A percentile compares a stretch with the other conserved stretches of the same genome.
Evolutionary conservation across 1,140 invertebrate species (phyloP).

Genomic region (Drosophila repletoides): DNA sequence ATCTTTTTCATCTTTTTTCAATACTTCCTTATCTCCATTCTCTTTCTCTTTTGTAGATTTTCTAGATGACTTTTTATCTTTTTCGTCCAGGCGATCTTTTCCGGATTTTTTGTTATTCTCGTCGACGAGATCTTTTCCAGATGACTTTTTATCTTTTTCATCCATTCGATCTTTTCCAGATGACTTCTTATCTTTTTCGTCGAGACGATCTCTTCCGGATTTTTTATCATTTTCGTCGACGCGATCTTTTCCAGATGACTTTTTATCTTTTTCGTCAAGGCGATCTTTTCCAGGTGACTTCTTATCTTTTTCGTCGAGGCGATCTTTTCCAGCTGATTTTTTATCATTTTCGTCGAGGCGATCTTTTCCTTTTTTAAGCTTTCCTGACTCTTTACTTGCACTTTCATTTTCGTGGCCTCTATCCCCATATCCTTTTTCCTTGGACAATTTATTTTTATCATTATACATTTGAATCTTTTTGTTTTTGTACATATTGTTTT

Average conservation of each 20-base stretch:
- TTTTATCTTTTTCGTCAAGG: too few species aligned
- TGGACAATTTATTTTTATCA: too few species aligned
- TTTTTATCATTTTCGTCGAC: background rate
- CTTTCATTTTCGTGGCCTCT: background rate
- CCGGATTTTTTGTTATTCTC: background rate
- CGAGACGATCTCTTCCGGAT: too few species aligned
- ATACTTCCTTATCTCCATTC: background rate
- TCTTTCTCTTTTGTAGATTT: background rate
- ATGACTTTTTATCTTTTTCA: too few species aligned
- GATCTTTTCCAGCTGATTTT: too few species aligned
- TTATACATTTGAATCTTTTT: background rate
- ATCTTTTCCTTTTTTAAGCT: background rate
- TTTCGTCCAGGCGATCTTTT: too few species aligned
- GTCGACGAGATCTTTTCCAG: background rate
- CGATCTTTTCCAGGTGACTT: too few species aligned
- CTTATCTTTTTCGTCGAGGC: too few species aligned
- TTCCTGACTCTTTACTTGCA: too few species aligned
- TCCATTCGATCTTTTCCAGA: too few species aligned
- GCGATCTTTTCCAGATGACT: background rate
- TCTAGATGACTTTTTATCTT: background rate
- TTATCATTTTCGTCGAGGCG: background rate
- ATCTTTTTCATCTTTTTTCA: background rate
- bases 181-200: too few species aligned
- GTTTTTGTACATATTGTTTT: background rate
- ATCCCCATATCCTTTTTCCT: background rate